These are phyloP conservation scores for Cololabis saira DNA, from an alignment of 2,113 vertebrate species.

Conservation along the genomic window DNA sequence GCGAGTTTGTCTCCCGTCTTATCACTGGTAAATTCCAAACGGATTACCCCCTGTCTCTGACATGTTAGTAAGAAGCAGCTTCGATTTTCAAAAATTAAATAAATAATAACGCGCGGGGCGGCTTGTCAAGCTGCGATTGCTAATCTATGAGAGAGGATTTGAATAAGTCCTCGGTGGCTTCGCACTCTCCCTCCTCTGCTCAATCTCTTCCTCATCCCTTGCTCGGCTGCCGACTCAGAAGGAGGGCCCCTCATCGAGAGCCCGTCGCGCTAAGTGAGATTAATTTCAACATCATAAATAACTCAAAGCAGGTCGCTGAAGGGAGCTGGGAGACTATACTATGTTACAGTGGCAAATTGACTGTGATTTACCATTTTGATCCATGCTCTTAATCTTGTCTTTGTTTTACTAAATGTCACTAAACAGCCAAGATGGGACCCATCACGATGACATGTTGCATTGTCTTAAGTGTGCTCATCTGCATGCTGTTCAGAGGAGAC, in stretches of 20 bases:
- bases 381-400: conserved; percentile 66
- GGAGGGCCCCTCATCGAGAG: conserved; percentile 74
- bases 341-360: conserved; percentile 64
- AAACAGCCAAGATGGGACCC: conserved; percentile 43
- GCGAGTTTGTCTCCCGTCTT: conserved; percentile 74
- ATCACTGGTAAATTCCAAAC: conserved; percentile 78
- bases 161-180: conserved; percentile 79
- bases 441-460: conserved; percentile 50
- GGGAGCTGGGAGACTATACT: conserved; percentile 52
- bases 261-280: conserved; percentile 79
- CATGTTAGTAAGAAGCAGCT: conserved; percentile 69
- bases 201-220: conserved; percentile 71
- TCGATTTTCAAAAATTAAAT: conserved; percentile 71
- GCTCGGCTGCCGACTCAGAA: conserved; percentile 68
- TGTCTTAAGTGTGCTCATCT: conserved; percentile 50
- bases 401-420: conserved; percentile 62
- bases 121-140: conserved; percentile 81
- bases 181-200: conserved; percentile 58
- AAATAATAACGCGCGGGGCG: conserved; percentile 76
- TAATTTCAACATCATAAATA: conserved; percentile 85
- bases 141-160: conserved; percentile 85
- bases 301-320: conserved; percentile 69
- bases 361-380: conserved; percentile 60
- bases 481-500: conserved; percentile 38
- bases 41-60: conserved; percentile 79